Conservation (phyloP, 2,888 invertebrate species). For the Agrotis segetum region DNA sequence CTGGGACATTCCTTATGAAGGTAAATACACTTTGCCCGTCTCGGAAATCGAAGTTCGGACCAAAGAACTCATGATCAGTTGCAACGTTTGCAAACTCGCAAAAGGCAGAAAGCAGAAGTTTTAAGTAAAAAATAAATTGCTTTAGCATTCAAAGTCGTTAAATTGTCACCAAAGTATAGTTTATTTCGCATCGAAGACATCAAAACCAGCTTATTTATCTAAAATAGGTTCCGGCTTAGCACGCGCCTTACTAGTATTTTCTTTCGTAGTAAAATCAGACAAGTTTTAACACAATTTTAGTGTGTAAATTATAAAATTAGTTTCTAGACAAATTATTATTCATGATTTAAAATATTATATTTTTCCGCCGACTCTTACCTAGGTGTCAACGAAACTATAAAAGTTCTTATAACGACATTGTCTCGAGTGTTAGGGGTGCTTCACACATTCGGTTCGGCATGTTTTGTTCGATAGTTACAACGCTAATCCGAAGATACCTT, state of each 20-base stretch:
- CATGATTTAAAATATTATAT: background rate
- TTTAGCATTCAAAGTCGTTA: background rate
- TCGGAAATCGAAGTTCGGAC: no score
- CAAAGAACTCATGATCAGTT: no score
- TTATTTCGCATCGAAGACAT: background rate
- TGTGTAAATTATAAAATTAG: background rate
- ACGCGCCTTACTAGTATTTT: constrained; percentile 10
- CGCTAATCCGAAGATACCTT: no score
- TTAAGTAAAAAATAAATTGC: background rate
- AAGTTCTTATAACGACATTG: constrained; percentile 40
- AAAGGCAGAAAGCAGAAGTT: background rate
- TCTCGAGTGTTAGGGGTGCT: constrained; percentile 26
- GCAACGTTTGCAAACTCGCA: no score
- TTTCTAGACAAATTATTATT: constrained; percentile 8
- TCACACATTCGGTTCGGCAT: no score
- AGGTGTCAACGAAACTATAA: constrained; percentile 43
- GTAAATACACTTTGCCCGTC: no score
- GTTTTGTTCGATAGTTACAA: no score
- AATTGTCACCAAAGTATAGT: constrained; percentile 1
- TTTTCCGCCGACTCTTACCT: background rate
- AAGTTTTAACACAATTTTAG: background rate
- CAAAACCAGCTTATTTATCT: constrained; percentile 1
- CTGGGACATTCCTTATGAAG: no score
- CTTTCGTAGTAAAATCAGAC: background rate
- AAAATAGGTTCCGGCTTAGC: constrained; percentile 18